These are phyloP conservation scores for Helicolenus hilgendorfi DNA, from an alignment of 2,797 vertebrate species.

Conservation along the genomic window DNA sequence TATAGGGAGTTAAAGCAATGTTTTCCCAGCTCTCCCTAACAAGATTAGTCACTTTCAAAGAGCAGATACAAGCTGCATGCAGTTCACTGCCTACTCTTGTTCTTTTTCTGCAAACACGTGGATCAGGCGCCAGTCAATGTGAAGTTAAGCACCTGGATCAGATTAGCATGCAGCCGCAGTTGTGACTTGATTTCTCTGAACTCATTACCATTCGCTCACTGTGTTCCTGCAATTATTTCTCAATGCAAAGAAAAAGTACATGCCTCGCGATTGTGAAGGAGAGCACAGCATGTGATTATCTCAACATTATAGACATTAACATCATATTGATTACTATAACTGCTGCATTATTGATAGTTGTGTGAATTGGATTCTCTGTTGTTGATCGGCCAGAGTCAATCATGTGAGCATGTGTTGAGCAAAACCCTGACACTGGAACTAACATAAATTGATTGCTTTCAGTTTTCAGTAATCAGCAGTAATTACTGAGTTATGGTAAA, in stretches of 20 bases:
- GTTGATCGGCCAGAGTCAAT: constrained; percentile 27
- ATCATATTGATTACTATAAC: constrained; percentile 14
- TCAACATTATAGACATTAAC: constrained; percentile 23
- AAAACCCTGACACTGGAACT: constrained; percentile 21
- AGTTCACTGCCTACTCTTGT: constrained; percentile 25
- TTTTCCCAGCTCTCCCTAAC: constrained; percentile 25
- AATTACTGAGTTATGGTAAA: constrained; percentile 35
- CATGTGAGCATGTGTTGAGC: constrained; percentile 21
- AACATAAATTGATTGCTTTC: constrained; percentile 39
- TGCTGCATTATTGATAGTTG: constrained; percentile 34
- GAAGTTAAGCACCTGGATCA: constrained; percentile 55
- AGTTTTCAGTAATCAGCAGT: constrained; percentile 38
- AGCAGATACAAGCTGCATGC: constrained; percentile 16
- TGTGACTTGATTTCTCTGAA: constrained; percentile 26
- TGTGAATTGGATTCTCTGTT: constrained; percentile 47
- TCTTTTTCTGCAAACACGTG: constrained; percentile 28
- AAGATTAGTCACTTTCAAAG: constrained; percentile 32
- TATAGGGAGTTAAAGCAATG: background rate
- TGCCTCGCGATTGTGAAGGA: constrained; percentile 3
- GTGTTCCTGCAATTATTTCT: constrained; percentile 29
- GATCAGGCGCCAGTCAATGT: constrained; percentile 41
- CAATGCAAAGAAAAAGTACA: constrained; percentile 15
- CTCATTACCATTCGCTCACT: constrained; percentile 30
- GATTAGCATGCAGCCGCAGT: constrained; percentile 44
- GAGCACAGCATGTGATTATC: constrained; percentile 32